A percentile compares a stretch with the other conserved stretches of the same genome.
Conservation (phyloP, 2,888 invertebrate genomes). For the Arrhopalites spinosus region DNA sequence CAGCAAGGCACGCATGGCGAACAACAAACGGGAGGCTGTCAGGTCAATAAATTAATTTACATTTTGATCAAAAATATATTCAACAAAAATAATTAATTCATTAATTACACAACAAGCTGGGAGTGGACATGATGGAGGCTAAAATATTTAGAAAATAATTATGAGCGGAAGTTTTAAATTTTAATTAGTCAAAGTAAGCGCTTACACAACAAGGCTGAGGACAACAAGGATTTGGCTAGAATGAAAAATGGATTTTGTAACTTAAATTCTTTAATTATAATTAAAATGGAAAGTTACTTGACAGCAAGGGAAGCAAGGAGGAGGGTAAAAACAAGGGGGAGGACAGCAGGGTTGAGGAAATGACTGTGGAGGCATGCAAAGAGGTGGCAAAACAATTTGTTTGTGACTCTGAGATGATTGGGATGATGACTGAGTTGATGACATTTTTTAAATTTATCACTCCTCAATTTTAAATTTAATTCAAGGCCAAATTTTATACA, state of each 20-base stretch:
- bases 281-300: too few species aligned
- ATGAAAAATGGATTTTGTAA: not conserved
- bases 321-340: not conserved
- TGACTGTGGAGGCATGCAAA: not conserved
- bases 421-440: too few species aligned
- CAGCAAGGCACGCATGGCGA: conserved; percentile 11
- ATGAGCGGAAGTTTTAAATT: not conserved
- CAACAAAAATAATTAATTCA: not conserved
- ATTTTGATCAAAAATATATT: not conserved
- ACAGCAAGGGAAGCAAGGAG: not conserved
- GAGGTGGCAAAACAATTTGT: not conserved
- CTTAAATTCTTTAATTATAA: too few species aligned
- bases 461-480: too few species aligned
- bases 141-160: not conserved
- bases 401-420: not conserved
- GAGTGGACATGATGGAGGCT: not conserved
- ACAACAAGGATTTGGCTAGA: not conserved
- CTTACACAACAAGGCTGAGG: not conserved
- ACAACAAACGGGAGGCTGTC: conserved; percentile 3
- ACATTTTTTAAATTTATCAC: too few species aligned
- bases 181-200: not conserved
- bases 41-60: not conserved
- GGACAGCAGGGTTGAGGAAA: conserved; percentile 17
- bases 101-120: not conserved
- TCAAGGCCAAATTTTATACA: too few species aligned